These are phyloP conservation scores for Aphaenogaster rudis DNA, from an alignment of 1,140 invertebrate genomes.

Conservation along the genomic window DNA sequence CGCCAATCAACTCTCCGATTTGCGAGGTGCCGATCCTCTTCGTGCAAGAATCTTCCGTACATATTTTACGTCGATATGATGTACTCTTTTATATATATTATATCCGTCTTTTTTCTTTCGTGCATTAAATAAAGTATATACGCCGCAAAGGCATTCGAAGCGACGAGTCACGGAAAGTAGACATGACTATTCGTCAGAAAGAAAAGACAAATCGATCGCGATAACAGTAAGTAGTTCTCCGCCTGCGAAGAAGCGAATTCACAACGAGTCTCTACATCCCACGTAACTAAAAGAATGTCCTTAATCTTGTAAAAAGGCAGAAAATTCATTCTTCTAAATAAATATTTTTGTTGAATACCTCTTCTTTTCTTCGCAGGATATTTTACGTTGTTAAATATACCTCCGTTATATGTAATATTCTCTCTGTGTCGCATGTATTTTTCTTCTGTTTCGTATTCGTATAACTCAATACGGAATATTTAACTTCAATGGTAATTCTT, in stretches of 20 bases:
- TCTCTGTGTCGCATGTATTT: neutral
- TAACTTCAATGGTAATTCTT: constrained; percentile 4
- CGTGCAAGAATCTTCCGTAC: neutral
- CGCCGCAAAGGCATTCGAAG: neutral
- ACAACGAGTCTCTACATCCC: neutral
- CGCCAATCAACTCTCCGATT: constrained; percentile 49
- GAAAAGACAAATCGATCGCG: constrained; percentile 9
- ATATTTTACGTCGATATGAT: neutral
- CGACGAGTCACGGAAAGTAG: constrained; percentile 7
- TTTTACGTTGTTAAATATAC: neutral
- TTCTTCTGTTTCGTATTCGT: neutral
- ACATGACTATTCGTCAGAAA: constrained; percentile 25
- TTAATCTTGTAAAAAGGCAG: neutral
- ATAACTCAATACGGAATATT: neutral
- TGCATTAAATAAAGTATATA: constrained; percentile 24
- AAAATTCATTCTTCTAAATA: constrained; percentile 18
- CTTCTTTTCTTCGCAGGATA: neutral
- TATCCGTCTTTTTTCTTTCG: neutral
- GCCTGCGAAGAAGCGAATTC: neutral
- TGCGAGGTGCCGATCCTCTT: constrained; percentile 8
- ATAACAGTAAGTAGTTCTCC: neutral
- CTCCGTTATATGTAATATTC: neutral
- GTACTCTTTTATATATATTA: constrained; percentile 5
- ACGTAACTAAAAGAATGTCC: neutral
- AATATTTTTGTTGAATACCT: neutral